Percentiles rank a stretch among this genome's conserved stretches.
Conservation (phyloP, 2,888 invertebrate species). For the Epirrhoe tristata region DNA sequence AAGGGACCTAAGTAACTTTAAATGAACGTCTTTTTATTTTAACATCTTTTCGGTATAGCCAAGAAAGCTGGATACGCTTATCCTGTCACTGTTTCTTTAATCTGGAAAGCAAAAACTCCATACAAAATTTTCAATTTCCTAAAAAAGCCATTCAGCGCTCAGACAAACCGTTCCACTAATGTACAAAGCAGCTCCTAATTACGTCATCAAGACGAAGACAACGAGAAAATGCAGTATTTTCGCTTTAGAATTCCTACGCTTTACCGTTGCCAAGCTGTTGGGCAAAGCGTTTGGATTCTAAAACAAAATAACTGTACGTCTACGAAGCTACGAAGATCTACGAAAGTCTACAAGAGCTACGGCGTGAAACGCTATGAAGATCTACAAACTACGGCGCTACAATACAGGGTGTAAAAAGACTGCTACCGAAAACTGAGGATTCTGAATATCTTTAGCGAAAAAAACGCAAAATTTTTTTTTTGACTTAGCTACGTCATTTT, state of each 20-base stretch:
- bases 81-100: not conserved
- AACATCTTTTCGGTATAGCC: too few species aligned
- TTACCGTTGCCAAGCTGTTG: conserved; percentile 91
- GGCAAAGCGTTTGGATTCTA: conserved; percentile 99
- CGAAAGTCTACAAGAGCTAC: conserved; percentile 7
- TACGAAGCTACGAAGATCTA: conserved; percentile 45
- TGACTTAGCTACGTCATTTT: too few species aligned
- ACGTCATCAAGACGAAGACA: conserved; percentile 46
- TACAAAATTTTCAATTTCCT: not conserved
- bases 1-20: too few species aligned
- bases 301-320: conserved; percentile 87
- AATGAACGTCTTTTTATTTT: too few species aligned
- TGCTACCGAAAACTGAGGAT: too few species aligned
- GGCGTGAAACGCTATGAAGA: conserved; percentile 33
- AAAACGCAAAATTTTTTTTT: too few species aligned
- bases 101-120: not conserved
- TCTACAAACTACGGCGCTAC: conserved; percentile 26
- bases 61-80: too few species aligned
- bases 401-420: too few species aligned
- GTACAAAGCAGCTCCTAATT: conserved; percentile 34
- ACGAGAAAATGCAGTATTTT: conserved; percentile 69
- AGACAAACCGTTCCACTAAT: conserved; percentile 18
- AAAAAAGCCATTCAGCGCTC: conserved; percentile 3
- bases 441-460: too few species aligned
- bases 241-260: conserved; percentile 98